Base-by-base conservation (phyloP, 2,888 invertebrate genomes). In the Drosophila nr. fundita region DNA sequence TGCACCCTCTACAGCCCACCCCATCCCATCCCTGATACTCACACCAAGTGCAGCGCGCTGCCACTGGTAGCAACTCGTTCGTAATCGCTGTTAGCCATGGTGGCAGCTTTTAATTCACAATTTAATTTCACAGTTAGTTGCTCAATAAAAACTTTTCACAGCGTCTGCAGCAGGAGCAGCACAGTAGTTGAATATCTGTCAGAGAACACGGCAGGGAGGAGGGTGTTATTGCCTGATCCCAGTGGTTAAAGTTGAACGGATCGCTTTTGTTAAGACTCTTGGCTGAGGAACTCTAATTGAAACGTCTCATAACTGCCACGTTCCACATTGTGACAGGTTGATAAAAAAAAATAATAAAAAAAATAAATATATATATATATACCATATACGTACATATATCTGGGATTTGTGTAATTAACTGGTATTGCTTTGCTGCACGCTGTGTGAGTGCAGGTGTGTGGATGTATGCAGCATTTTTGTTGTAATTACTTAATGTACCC, bases 71-170 rank as follows among this genome's bases (percentile, higher is more conserved):
- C 42, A 42, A 21, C 57, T 52, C 38, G 58, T 61, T 78, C 66
- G 80, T 80, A 80, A 80, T 80, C 79, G 79, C 79, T 80, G 73
- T 70, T 80, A 69, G 79, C 80, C 73, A 81, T 76, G 81, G 74
- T 79, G 79, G 79, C 82, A 82, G 83, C 83, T 83, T 86, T 87
- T 83, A 89, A 82, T 85, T 89, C 76, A 87, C 83, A 89, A 87
- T 87, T 87, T 89, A 87, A 87, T 87, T 89, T 87, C 84, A 85
- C 84, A 86, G 83, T 82, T 79, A 87, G 87, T 79, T 87, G 87
- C 76, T 78, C 85, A 72, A 84, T 77, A 81, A 87, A 85, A 83
- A 82, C 76, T 80, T 82, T 80, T 78, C 78, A 76, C 79, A 78
- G 78, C 73, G 32, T 18, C 24, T 27, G 32, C 63, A 45, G 18